Percentiles rank a stretch among this genome's conserved stretches.
Evolutionary conservation across 2,113 vertebrate genomes (phyloP).

Genomic region (Falco punctatus): DNA sequence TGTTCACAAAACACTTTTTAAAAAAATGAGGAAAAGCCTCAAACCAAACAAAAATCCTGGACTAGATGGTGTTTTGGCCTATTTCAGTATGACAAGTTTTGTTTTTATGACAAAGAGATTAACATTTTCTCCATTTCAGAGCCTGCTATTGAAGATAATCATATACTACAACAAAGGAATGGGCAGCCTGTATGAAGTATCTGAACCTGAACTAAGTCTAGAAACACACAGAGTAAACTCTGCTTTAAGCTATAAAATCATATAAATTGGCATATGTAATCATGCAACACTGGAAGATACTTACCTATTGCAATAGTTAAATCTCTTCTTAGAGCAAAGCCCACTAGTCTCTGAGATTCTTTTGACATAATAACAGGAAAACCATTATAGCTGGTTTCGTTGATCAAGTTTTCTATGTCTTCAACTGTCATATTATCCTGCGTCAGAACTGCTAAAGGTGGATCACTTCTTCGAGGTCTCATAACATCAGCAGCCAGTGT

Average conservation of each 20-base stretch:
- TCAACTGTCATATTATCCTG: slow-evolving; percentile 97
- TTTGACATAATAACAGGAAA: slow-evolving; percentile 99
- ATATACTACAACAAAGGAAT: not conserved
- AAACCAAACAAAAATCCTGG: not conserved
- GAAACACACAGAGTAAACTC: not conserved
- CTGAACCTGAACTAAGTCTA: not conserved
- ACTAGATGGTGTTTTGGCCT: not conserved
- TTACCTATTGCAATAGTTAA: slow-evolving; percentile 97
- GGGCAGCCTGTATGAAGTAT: not conserved
- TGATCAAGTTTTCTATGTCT: slow-evolving; percentile 92
- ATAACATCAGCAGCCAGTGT: slow-evolving; percentile 96
- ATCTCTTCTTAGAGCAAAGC: slow-evolving; percentile 96
- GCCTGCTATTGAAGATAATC: not conserved
- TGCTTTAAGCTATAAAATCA: not conserved
- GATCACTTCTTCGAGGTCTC: slow-evolving; percentile 90
- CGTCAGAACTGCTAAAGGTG: slow-evolving; percentile 91
- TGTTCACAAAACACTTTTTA: not conserved
- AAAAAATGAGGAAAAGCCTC: not conserved
- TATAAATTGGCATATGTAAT: not conserved
- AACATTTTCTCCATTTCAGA: not conserved
- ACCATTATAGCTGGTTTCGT: slow-evolving; percentile 95
- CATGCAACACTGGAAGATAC: not conserved
- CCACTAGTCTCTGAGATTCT: slow-evolving; percentile 96
- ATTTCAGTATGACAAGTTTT: not conserved
- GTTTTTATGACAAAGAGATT: not conserved